These are phyloP conservation scores for Leptinotarsa texana DNA, from an alignment of 1,140 invertebrate genomes.

Conservation along the genomic window DNA sequence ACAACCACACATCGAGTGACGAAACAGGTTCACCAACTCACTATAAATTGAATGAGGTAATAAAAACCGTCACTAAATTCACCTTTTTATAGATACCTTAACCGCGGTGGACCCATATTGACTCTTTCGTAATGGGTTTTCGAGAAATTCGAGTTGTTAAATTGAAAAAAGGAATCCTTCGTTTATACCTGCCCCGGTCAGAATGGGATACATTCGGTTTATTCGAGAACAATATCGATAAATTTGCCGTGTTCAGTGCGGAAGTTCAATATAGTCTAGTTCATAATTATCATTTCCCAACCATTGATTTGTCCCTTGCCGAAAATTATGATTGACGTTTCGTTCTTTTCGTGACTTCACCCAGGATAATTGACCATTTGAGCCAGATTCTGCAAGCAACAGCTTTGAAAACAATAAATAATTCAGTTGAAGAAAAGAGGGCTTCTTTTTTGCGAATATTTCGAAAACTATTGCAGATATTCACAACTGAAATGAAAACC, in stretches of 20 bases:
- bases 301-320: too few relatives aligned
- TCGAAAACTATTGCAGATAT: too few relatives aligned
- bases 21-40: slow-evolving; percentile 46
- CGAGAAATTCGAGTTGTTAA: slow-evolving; percentile 33
- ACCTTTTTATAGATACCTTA: slow-evolving; percentile 32
- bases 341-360: too few relatives aligned
- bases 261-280: background rate
- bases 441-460: too few relatives aligned
- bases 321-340: too few relatives aligned
- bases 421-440: too few relatives aligned
- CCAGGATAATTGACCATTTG: too few relatives aligned
- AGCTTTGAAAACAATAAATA: too few relatives aligned
- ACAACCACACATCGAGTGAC: slow-evolving; percentile 46
- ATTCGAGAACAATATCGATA: slow-evolving; percentile 18
- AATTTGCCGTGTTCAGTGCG: background rate
- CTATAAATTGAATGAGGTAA: slow-evolving; percentile 41
- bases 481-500: too few relatives aligned
- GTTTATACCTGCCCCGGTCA: slow-evolving; percentile 1
- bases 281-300: background rate
- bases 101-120: slow-evolving; percentile 27
- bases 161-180: slow-evolving; percentile 20
- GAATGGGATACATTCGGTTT: slow-evolving; percentile 1
- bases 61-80: slow-evolving; percentile 37
- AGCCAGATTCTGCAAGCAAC: too few relatives aligned
- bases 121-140: slow-evolving; percentile 29